Conservation (phyloP, 1,140 invertebrate genomes). For the Bombus huntii region DNA sequence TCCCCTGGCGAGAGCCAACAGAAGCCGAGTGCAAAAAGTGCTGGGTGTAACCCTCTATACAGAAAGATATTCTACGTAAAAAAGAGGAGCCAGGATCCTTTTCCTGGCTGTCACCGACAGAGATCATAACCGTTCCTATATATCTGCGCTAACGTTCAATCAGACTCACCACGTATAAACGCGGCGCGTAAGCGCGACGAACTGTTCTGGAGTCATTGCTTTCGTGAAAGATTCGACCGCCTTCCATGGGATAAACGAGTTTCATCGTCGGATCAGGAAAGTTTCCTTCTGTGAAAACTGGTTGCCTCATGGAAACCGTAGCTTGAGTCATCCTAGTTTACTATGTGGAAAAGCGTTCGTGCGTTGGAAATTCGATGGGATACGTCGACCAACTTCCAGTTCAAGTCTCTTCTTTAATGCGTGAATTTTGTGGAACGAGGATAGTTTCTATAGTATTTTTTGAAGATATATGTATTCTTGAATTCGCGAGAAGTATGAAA, state of each 20-base stretch:
- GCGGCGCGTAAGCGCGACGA: neutral
- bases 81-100: conserved; percentile 7
- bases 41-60: neutral
- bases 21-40: conserved; percentile 32
- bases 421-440: neutral
- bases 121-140: conserved; percentile 47
- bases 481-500: too few relatives aligned
- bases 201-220: neutral
- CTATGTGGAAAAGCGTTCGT: neutral
- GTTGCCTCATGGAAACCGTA: conserved; percentile 11
- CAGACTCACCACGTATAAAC: neutral
- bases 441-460: neutral
- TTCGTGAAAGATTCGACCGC: conserved; percentile 16
- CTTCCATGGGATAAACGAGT: conserved; percentile 20
- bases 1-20: neutral
- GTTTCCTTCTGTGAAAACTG: conserved; percentile 41
- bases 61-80: conserved; percentile 49
- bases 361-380: neutral
- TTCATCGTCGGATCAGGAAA: neutral
- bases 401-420: neutral
- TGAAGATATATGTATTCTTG: neutral
- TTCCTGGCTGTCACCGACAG: conserved; percentile 50
- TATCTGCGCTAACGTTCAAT: conserved; percentile 28
- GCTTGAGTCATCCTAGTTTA: neutral
- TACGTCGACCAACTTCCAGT: neutral